Base-by-base conservation (phyloP, 2,797 vertebrate species). In the Enteromius afrohamiltoni region DNA sequence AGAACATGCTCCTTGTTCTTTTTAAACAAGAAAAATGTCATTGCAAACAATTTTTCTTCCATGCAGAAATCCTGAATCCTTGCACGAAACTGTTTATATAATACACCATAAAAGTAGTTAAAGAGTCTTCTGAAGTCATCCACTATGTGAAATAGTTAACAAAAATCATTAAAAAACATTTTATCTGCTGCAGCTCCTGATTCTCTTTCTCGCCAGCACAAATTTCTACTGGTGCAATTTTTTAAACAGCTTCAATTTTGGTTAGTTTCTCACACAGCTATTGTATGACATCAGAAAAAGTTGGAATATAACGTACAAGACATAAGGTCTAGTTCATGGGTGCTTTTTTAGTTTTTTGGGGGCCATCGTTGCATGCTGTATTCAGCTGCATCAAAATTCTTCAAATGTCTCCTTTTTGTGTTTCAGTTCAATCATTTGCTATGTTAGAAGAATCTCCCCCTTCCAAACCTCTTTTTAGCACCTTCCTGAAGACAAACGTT, bases 371-470 rank as follows among this genome's bases (percentile, higher is more conserved):
- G 10, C 19, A 53, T 55, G 49, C 53, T 19, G 53, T 58, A 45
- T 60, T 62, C 16, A 3, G 29, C 62, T 64, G 29, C 16, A 64
- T 31, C 6, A 65, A 64, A 14, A 77, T 69, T 26, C 10, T 21
- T 77, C 10, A 40, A 79, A 37, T 3, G 8, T 10, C 9, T 68
- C 7, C 17, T 55, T 53, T 65, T 26, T 26, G 6, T 16, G 7
- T 68, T 68, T 17, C 10, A 45, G 3, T 34, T 17, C 31, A 42
- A 6, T 47, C 40, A 70, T 85, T 40, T 58, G n/a, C 26, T 45
- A 29, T 80, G 42, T 71, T 83, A 16, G 7, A 47, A 42, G 42
- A 70, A 76, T 70, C 55, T 85, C 40, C 68, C 58, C 68, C 51
- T 45, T 45, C 70, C 40, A 55, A 83, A 64, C 40, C 9, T 42